Conservation (phyloP, 1,140 invertebrate species). For the Diorhabda carinulata region DNA sequence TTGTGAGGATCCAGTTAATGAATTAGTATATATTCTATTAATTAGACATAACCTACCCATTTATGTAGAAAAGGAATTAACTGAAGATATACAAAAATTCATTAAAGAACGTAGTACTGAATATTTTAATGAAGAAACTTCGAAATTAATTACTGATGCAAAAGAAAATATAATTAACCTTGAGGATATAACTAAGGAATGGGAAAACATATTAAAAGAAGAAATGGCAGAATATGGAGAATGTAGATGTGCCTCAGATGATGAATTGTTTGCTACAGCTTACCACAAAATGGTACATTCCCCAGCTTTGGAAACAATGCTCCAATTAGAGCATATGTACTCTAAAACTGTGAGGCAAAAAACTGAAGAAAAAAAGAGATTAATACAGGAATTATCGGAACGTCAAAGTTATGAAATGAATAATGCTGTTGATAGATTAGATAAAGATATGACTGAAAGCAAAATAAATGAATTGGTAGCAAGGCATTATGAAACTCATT, state of each 20-base stretch:
- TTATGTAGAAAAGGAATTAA: slow-evolving; percentile 48
- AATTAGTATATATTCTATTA: slow-evolving; percentile 48
- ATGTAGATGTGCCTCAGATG: slow-evolving; percentile 67
- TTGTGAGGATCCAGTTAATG: slow-evolving; percentile 44
- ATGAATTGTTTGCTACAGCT: slow-evolving; percentile 75
- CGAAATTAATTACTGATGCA: slow-evolving; percentile 50
- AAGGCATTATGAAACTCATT: slow-evolving; percentile 73
- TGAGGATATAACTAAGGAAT: slow-evolving; percentile 64
- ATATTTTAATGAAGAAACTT: slow-evolving; percentile 52
- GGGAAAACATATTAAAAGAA: slow-evolving; percentile 66
- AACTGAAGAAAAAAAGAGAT: slow-evolving; percentile 62
- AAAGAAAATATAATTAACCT: slow-evolving; percentile 56
- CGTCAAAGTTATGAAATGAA: slow-evolving; percentile 75
- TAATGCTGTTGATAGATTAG: slow-evolving; percentile 64
- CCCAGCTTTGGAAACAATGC: slow-evolving; percentile 72
- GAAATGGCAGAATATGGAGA: slow-evolving; percentile 65
- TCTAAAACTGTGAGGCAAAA: slow-evolving; percentile 66
- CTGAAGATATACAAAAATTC: slow-evolving; percentile 44
- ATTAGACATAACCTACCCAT: slow-evolving; percentile 48
- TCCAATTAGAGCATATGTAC: slow-evolving; percentile 75
- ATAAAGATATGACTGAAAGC: slow-evolving; percentile 65
- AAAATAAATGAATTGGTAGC: slow-evolving; percentile 73
- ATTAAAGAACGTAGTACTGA: slow-evolving; percentile 52
- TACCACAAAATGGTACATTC: slow-evolving; percentile 79
- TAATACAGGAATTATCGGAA: slow-evolving; percentile 56